A percentile compares a stretch with the other conserved stretches of the same genome.
These are phyloP conservation scores for Callimorpha dominula DNA, from an alignment of 2,888 invertebrate genomes.

Conservation along the genomic window DNA sequence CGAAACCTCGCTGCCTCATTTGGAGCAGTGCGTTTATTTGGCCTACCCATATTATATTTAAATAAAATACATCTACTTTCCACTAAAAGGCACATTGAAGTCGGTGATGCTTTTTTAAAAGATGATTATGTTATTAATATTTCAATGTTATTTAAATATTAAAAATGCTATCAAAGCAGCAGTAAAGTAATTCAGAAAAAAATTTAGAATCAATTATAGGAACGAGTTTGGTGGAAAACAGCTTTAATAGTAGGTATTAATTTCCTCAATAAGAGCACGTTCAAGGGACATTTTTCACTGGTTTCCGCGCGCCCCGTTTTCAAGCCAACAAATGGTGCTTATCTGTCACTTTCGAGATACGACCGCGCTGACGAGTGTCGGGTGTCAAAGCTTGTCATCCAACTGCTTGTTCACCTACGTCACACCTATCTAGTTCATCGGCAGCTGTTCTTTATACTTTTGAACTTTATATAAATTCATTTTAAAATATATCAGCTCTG, in stretches of 20 bases:
- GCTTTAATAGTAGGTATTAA: constrained; percentile 47
- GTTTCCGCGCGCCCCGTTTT: constrained; percentile 58
- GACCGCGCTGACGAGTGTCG: constrained; percentile 69
- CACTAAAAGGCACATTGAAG: too few relatives aligned
- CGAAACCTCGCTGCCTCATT: too few relatives aligned
- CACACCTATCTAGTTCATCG: constrained; percentile 50
- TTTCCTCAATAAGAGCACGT: constrained; percentile 46
- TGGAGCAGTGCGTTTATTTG: too few relatives aligned
- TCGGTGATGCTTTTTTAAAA: too few relatives aligned
- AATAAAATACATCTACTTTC: too few relatives aligned
- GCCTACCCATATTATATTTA: too few relatives aligned
- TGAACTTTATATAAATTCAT: constrained; percentile 60
- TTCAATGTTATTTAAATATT: constrained; percentile 15
- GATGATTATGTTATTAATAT: too few relatives aligned
- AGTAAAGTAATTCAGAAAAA: constrained; percentile 6
- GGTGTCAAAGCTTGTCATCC: constrained; percentile 72
- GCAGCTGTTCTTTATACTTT: constrained; percentile 50
- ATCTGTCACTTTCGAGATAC: constrained; percentile 73
- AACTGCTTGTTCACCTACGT: constrained; percentile 54
- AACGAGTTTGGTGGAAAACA: constrained; percentile 27
- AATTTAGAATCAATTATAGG: constrained; percentile 32
- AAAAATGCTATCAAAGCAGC: constrained; percentile 23
- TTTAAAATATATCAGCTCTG: constrained; percentile 52
- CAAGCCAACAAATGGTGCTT: constrained; percentile 72
- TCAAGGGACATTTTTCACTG: constrained; percentile 52